phyloP scores from a whole-genome alignment of 2,113 vertebrate species.

The Morone chrysops region DNA sequence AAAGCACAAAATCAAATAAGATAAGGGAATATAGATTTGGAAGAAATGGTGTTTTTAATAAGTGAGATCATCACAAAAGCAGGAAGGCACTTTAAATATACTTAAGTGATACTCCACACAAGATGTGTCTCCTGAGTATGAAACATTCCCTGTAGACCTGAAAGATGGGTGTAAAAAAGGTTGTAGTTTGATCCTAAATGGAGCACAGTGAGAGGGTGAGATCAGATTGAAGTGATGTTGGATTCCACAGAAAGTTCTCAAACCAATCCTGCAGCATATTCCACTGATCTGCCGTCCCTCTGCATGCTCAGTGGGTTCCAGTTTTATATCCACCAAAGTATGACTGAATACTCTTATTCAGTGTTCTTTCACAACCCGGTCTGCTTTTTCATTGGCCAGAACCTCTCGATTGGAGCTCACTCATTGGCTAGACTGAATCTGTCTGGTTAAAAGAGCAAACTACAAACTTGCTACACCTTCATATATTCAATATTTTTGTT shows the following conservation, averaged over 20 bases:
- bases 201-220: neutral
- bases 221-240: neutral
- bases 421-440: neutral
- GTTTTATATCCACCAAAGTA: neutral
- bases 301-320: neutral
- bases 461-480: neutral
- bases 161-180: constrained; percentile 5
- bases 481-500: neutral
- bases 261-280: constrained; percentile 1
- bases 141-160: constrained; percentile 20
- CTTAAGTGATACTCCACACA: constrained; percentile 32
- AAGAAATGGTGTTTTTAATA: constrained; percentile 30
- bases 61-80: constrained; percentile 50
- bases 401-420: neutral
- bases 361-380: neutral
- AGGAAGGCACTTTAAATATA: constrained; percentile 72
- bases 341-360: neutral
- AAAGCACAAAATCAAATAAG: constrained; percentile 62
- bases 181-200: neutral
- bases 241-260: neutral
- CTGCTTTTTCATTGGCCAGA: constrained; percentile 3
- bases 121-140: constrained; percentile 6
- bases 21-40: constrained; percentile 57
- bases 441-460: neutral
- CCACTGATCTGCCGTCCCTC: neutral